Percentiles rank a stretch among this genome's conserved stretches.
These are phyloP conservation scores for Coracias cyanogaster DNA, from an alignment of 2,797 vertebrate species.

Conservation along the genomic window DNA sequence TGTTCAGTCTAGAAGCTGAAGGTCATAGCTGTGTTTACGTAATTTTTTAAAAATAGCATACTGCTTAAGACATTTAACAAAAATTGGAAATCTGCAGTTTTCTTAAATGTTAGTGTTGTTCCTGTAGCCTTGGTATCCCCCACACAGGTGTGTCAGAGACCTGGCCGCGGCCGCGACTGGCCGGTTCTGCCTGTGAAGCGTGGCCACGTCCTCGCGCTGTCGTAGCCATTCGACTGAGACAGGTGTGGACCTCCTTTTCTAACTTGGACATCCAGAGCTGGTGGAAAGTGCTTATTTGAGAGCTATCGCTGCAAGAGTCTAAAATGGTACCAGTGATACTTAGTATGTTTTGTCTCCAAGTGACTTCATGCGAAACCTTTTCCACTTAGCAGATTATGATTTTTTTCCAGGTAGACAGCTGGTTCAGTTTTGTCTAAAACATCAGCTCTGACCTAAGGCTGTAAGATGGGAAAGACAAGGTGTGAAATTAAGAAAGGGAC, in stretches of 20 bases:
- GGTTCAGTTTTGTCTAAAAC: too few relatives aligned
- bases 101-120: not conserved
- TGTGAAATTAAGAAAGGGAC: not conserved
- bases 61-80: not conserved
- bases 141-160: not conserved
- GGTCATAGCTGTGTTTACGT: not conserved
- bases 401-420: not conserved
- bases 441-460: not conserved
- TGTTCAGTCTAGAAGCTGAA: not conserved
- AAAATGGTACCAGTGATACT: not conserved
- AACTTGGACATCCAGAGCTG: not conserved
- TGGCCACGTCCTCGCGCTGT: not conserved
- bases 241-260: not conserved
- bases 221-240: not conserved
- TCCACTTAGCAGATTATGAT: not conserved
- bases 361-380: not conserved
- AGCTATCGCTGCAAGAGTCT: not conserved
- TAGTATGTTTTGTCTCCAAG: not conserved
- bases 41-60: fast-evolving
- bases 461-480: not conserved
- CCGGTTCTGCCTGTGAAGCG: not conserved
- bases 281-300: not conserved
- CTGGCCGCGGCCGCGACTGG: fast-evolving
- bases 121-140: not conserved
- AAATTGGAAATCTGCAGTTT: not conserved